Evolutionary conservation across 2,797 vertebrate species (phyloP), one percentile per base, ranked within the genome.

Genomic region (Meriones psammophilus): DNA sequence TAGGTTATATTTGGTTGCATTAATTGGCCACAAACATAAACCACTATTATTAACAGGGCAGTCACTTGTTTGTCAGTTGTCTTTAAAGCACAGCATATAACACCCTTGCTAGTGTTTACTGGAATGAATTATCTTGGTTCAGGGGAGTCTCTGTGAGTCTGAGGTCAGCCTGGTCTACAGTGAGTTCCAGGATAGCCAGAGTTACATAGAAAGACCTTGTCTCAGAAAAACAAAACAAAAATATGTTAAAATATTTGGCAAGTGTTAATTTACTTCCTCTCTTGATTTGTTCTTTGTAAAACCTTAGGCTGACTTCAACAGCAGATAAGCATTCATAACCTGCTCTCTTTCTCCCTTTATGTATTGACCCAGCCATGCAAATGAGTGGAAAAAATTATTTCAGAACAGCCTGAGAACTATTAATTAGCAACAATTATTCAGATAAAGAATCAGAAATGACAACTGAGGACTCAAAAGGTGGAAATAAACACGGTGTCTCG

Each of bases 361-460:
- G 91, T 96, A 92, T 88, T 0, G 0, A 81, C 26, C 22, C 78
- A 56, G 46, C 24, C 42, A 10, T 87, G 69, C n/a, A 91, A 94
- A 93, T 64, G 62, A 95, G 84, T 91, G 8, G 80, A 87, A 28
- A 96, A 94, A 87, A 58, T 62, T 95, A 60, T 83, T 78, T 74
- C 17, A 64, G 54, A 89, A 64, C 24, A 66, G 18, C 83, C 96
- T 89, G 74, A 89, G 14, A 92, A 54, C 68, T 83, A 91, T 77
- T 96, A 96, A 97, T 96, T 96, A 96, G 76, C 54, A 92, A 89
- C 56, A 81, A 89, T 89, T 89, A 83, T 58, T 69, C 83, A 89
- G 86, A 89, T 83, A 94, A 95, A 36, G 58, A 93, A 90, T 94
- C 28, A 39, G 20, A 92, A 96, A 92, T 85, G 74, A 90, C 79